These are phyloP conservation scores for Tromatobia lineatoria DNA, from an alignment of 2,888 invertebrate species.

Conservation along the genomic window DNA sequence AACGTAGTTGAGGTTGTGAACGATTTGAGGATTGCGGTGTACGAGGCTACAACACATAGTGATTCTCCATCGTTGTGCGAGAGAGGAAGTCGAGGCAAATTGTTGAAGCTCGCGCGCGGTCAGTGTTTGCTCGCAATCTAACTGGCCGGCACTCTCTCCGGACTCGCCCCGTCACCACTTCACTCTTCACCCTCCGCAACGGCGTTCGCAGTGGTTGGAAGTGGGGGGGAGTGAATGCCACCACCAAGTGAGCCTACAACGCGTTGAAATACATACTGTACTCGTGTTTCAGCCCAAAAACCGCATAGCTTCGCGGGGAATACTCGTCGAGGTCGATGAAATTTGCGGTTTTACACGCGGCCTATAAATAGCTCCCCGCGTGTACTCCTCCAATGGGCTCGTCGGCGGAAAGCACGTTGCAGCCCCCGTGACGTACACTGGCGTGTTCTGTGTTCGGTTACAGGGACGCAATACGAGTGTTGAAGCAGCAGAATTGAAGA, in stretches of 20 bases:
- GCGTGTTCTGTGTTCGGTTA: not conserved
- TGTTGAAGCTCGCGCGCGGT: constrained; percentile 28
- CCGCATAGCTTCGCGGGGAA: constrained; percentile 22
- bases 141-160: constrained; percentile 39
- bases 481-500: too few species aligned
- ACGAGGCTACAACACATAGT: not conserved
- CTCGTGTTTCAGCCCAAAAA: constrained; percentile 20
- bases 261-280: constrained; percentile 35
- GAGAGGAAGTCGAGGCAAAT: constrained; percentile 22
- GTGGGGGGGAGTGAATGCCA: constrained; percentile 3
- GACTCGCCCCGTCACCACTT: not conserved
- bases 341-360: constrained; percentile 13
- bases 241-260: constrained; percentile 37
- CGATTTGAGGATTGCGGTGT: constrained; percentile 38
- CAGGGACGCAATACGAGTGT: too few species aligned
- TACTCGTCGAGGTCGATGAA: constrained; percentile 31
- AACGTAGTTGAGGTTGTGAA: constrained; percentile 15
- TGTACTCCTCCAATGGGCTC: not conserved
- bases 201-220: not conserved
- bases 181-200: constrained; percentile 14
- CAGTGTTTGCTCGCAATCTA: constrained; percentile 51
- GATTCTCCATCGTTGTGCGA: not conserved
- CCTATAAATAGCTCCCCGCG: constrained; percentile 9
- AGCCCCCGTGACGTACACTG: not conserved
- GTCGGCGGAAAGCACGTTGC: not conserved